These are phyloP conservation scores for Drosophila busckii DNA, from an alignment of 1,140 invertebrate genomes.

Conservation along the genomic window DNA sequence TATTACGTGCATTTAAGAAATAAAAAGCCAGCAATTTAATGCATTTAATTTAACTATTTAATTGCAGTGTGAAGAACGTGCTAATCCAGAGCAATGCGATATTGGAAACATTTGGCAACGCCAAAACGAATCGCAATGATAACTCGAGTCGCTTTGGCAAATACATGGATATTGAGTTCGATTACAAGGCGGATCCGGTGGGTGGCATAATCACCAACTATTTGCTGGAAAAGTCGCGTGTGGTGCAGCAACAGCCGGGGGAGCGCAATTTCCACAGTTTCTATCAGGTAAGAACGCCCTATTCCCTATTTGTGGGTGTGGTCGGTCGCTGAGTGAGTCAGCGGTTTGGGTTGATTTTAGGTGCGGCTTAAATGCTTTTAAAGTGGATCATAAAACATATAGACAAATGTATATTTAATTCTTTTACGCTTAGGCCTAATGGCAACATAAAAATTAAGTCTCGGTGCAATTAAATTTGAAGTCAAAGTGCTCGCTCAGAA, in stretches of 20 bases:
- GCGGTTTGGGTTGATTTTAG: too few species aligned
- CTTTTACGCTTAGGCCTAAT: conserved; percentile 1
- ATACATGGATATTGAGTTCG: conserved; percentile 99
- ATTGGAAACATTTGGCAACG: conserved; percentile 98
- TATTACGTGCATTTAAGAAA: conserved; percentile 5
- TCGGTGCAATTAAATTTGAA: too few species aligned
- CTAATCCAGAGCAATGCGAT: conserved; percentile 97
- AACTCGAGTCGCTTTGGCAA: conserved; percentile 99
- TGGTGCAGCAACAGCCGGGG: conserved; percentile 93
- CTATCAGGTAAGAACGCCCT: conserved; percentile 88
- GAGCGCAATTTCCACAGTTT: conserved; percentile 99
- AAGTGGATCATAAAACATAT: too few species aligned
- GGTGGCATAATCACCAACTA: conserved; percentile 98
- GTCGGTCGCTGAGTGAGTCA: conserved; percentile 47
- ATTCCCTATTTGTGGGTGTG: conserved; percentile 11
- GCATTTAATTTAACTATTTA: conserved; percentile 20
- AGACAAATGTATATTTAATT: neutral
- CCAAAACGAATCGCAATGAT: conserved; percentile 98
- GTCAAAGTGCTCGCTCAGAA: conserved; percentile 1
- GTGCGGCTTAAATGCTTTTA: too few species aligned
- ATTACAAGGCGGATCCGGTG: conserved; percentile 98
- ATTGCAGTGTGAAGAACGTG: conserved; percentile 95
- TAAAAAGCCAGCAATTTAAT: conserved; percentile 6
- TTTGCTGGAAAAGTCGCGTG: conserved; percentile 96
- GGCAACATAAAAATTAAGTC: conserved; percentile 1